Base-by-base conservation (phyloP, 1,140 invertebrate genomes). In the Hermatobates lingyangjiaoensis region DNA sequence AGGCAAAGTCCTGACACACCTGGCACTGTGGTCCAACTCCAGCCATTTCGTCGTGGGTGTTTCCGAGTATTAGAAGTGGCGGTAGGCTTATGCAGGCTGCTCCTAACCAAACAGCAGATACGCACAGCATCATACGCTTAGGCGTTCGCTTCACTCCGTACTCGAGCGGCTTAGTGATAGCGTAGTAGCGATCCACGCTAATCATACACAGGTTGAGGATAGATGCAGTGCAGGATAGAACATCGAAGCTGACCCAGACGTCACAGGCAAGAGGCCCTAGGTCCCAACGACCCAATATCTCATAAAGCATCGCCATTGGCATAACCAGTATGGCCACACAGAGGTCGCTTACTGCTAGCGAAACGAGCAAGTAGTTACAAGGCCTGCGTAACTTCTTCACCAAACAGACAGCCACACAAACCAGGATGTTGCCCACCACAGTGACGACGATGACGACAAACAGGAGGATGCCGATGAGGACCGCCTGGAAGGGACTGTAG, bases 161-260 rank as follows among this genome's bases (percentile, higher is more conserved):
- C 60, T 90, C 83, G 50, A 94, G 66, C 7, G 87, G 87, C 61
- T 88, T 87, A 7, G 87, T 91, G 45, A 94, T 93, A 21, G 89
- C 87, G 63, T 85, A 84, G 65, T 89, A 92, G 14, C 83, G 71
- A 63, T 89, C 84, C 25, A 87, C 80, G 24, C 84, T 87, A 65
- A 93, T 90, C 77, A 87, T 85, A 63, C 89, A 93, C 49, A 93
- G 72, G 67, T 93, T 92, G 14, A 92, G 71, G 57, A 93, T 92
- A 58, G 86, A 90, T 26, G 89, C 88, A 12, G 89, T 87, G 64
- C 76, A 87, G 55, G 76, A 83, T 50, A 81, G 74, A 28, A 81
- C 88, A 66, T 82, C 84, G 64, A 88, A 87, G 59, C 74, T 81
- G 54, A 80, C 87, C 86, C 81, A 81, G 64, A 86, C 74, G 63